Evolutionary conservation across 2,113 vertebrate species (phyloP).

Genomic region (Fulica atra): DNA sequence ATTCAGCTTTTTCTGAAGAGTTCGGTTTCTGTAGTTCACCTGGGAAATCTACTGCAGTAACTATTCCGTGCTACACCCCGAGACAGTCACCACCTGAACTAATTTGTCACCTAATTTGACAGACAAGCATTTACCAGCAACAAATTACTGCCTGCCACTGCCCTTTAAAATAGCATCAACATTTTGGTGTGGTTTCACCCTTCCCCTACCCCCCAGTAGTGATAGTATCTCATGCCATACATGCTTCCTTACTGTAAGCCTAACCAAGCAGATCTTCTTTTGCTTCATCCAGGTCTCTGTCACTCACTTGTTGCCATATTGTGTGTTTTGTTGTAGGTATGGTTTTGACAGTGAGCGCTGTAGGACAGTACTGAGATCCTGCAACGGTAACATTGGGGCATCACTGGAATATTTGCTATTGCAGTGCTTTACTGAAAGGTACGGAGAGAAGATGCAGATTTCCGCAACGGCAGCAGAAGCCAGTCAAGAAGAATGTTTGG

Average conservation of each 20-base stretch:
- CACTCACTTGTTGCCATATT: neutral
- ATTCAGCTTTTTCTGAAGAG: neutral
- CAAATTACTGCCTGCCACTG: neutral
- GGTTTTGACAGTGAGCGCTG: slow-evolving; percentile 89
- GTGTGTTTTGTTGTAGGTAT: slow-evolving; percentile 78
- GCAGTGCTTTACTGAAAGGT: slow-evolving; percentile 86
- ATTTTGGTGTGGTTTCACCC: neutral
- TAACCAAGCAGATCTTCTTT: neutral
- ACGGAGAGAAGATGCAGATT: slow-evolving; percentile 75
- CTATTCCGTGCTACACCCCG: neutral
- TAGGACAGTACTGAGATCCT: slow-evolving; percentile 77
- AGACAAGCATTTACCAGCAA: neutral
- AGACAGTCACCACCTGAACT: neutral
- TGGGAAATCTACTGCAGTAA: neutral
- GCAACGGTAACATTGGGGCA: slow-evolving; percentile 87
- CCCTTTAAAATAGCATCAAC: neutral
- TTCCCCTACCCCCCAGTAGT: neutral
- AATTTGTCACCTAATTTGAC: neutral
- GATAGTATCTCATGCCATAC: neutral
- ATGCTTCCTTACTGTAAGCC: neutral
- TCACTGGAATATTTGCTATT: slow-evolving; percentile 87
- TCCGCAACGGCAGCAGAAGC: slow-evolving; percentile 60
- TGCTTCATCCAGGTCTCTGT: neutral
- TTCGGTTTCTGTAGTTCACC: neutral
- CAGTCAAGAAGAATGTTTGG: slow-evolving; percentile 82